phyloP scores from a whole-genome alignment of 1,140 invertebrate genomes.

The Nymphalis io region DNA sequence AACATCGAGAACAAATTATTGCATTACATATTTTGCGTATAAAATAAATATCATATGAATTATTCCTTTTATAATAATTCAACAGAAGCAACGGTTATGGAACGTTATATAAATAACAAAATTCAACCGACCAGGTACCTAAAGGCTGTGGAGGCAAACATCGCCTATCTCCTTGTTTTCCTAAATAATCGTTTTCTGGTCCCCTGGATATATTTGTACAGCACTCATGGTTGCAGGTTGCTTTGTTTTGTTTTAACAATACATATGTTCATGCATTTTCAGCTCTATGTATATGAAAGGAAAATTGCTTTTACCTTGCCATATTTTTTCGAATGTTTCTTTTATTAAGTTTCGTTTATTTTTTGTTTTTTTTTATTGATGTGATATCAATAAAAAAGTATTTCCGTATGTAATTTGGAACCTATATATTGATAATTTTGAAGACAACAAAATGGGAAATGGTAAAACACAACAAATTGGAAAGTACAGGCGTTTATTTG shows the following conservation, averaged over 20 bases:
- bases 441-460: too few species aligned
- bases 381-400: too few species aligned
- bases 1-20: too few species aligned
- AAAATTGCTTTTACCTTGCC: not conserved
- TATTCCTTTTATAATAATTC: too few species aligned
- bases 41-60: too few species aligned
- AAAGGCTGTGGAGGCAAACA: slow-evolving; percentile 26
- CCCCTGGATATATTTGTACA: slow-evolving; percentile 30
- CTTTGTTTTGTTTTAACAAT: slow-evolving; percentile 7
- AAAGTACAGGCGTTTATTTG: too few species aligned
- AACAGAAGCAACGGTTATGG: too few species aligned
- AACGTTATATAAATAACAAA: not conserved
- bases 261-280: not conserved
- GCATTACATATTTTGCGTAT: too few species aligned
- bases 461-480: too few species aligned
- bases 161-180: slow-evolving; percentile 32
- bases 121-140: too few species aligned
- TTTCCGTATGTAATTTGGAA: too few species aligned
- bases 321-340: not conserved
- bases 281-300: not conserved
- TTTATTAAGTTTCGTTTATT: not conserved
- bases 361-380: not conserved
- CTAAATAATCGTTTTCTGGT: slow-evolving; percentile 40
- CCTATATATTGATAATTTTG: too few species aligned
- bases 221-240: slow-evolving; percentile 23